Conservation (phyloP, 2,113 vertebrate genomes). For the Gymnorhina tibicen region DNA sequence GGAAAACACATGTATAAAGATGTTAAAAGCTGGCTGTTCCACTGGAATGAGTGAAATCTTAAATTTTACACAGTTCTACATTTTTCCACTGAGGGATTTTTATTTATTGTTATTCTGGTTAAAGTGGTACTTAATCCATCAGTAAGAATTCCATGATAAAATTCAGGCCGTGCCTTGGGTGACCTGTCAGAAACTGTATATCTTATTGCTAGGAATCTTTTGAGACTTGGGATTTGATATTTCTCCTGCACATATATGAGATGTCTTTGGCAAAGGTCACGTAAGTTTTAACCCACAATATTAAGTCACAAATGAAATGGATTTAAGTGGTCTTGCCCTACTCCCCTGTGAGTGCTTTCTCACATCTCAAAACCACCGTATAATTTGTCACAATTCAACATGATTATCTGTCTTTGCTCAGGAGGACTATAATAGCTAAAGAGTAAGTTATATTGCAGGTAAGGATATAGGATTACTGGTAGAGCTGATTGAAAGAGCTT, state of each 20-base stretch:
- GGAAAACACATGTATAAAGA: constrained; percentile 11
- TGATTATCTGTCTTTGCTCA: constrained; percentile 35
- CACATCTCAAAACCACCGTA: constrained; percentile 43
- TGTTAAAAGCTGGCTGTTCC: background rate
- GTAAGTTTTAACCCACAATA: constrained; percentile 33
- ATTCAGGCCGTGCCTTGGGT: constrained; percentile 7
- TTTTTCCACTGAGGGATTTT: constrained; percentile 11
- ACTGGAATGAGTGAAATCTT: background rate
- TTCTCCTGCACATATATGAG: background rate
- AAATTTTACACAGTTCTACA: background rate
- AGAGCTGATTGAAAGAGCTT: constrained; percentile 8
- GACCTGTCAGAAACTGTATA: constrained; percentile 36
- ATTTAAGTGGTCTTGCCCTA: constrained; percentile 28
- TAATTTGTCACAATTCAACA: constrained; percentile 29
- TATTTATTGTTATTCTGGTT: constrained; percentile 42
- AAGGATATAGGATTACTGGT: constrained; percentile 15
- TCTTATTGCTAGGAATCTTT: constrained; percentile 23
- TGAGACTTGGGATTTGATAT: constrained; percentile 17
- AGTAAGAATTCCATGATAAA: constrained; percentile 33
- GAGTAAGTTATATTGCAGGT: constrained; percentile 2
- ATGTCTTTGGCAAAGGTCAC: constrained; percentile 48
- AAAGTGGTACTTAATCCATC: constrained; percentile 41
- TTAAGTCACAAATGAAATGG: constrained; percentile 52
- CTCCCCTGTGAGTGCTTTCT: constrained; percentile 39
- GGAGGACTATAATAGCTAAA: constrained; percentile 23